Percentiles rank a stretch among this genome's conserved stretches.
Evolutionary conservation across 2,888 invertebrate genomes (phyloP).

Genomic region (Drosophila stalkeri): DNA sequence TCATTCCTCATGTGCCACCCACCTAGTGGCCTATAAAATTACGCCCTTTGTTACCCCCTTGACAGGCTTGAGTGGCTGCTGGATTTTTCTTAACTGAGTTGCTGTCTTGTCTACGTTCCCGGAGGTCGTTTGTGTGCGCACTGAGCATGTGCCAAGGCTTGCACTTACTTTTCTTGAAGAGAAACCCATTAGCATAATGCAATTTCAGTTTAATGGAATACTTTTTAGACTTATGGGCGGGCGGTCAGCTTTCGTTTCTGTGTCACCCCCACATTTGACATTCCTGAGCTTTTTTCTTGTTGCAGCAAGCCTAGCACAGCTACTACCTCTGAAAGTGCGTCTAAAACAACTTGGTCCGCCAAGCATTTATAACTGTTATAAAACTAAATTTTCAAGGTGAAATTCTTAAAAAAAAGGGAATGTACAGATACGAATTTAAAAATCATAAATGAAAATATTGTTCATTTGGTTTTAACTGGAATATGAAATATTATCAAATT

Average conservation of each 20-base stretch:
- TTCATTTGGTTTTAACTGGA: neutral
- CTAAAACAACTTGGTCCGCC: neutral
- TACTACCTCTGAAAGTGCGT: neutral
- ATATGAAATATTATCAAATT: neutral
- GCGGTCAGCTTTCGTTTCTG: slow-evolving; percentile 6
- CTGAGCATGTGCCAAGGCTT: slow-evolving; percentile 40
- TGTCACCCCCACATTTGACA: neutral
- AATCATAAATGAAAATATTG: neutral
- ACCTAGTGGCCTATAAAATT: slow-evolving; percentile 57
- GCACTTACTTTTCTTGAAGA: slow-evolving; percentile 24
- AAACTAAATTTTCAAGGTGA: slow-evolving; percentile 4
- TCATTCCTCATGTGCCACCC: slow-evolving; percentile 42
- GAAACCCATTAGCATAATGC: slow-evolving; percentile 56
- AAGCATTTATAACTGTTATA: neutral
- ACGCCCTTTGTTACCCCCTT: slow-evolving; percentile 18
- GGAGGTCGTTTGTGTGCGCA: slow-evolving; percentile 61
- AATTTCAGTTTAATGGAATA: slow-evolving; percentile 42
- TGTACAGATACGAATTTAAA: neutral
- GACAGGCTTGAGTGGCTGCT: slow-evolving; percentile 48
- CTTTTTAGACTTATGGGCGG: neutral
- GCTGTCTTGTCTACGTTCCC: slow-evolving; percentile 21
- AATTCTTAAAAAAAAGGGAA: neutral
- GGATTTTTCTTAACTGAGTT: slow-evolving; percentile 32
- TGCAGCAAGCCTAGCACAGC: neutral
- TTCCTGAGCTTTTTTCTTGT: neutral